Conservation (phyloP, 2,113 vertebrate species). For the Ardeotis arabs region DNA sequence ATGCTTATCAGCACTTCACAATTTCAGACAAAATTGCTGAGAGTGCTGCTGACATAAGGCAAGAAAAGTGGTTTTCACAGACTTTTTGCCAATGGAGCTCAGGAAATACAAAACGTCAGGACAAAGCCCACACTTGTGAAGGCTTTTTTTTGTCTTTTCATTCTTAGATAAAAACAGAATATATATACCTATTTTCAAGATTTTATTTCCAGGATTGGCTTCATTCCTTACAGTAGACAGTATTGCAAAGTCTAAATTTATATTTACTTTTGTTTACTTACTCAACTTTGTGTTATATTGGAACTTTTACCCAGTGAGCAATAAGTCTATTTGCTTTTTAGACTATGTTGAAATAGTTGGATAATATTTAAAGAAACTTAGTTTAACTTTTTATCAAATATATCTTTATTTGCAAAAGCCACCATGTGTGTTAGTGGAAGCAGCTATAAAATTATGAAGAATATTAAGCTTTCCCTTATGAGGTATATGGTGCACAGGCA, state of each 20-base stretch:
- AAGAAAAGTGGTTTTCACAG: not conserved
- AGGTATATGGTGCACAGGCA: not conserved
- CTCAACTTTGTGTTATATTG: not conserved
- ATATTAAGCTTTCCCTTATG: not conserved
- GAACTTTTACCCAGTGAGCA: conserved; percentile 40
- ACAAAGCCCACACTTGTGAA: not conserved
- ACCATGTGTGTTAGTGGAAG: not conserved
- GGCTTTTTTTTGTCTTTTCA: not conserved
- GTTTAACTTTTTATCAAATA: not conserved
- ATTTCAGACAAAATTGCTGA: not conserved
- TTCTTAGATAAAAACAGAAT: not conserved
- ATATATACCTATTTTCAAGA: not conserved
- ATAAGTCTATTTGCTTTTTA: conserved; percentile 59
- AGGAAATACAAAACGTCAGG: not conserved
- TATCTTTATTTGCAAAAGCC: not conserved
- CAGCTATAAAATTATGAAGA: not conserved
- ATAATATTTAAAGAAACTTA: conserved; percentile 66
- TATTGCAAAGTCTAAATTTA: not conserved
- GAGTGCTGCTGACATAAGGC: not conserved
- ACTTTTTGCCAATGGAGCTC: not conserved
- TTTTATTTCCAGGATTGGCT: not conserved
- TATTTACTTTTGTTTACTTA: conserved; percentile 12
- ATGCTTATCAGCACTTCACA: not conserved
- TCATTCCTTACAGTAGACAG: not conserved
- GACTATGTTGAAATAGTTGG: conserved; percentile 67